Evolutionary conservation across 2,888 invertebrate genomes (phyloP).

Genomic region (Empis stercorea): DNA sequence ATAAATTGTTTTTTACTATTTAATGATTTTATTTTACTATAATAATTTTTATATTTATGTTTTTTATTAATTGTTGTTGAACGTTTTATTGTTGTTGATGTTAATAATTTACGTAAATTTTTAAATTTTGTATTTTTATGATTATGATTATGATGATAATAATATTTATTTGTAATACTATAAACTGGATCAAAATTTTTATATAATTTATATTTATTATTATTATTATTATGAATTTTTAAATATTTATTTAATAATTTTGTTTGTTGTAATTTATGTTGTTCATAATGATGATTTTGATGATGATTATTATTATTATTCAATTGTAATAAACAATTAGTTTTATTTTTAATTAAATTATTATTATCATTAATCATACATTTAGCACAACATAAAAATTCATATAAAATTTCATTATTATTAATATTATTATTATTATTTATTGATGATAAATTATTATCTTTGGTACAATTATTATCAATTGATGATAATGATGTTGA

Average conservation of each 20-base stretch:
- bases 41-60: neutral
- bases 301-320: neutral
- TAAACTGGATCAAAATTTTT: constrained; percentile 25
- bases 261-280: constrained; percentile 11
- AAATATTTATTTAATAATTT: constrained; percentile 23
- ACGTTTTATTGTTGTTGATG: neutral
- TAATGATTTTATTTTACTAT: constrained; percentile 2
- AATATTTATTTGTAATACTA: constrained; percentile 30
- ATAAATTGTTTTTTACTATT: neutral
- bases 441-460: too few species aligned
- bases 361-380: constrained; percentile 28
- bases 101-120: neutral
- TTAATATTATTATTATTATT: neutral
- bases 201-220: neutral
- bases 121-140: constrained; percentile 8
- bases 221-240: too few species aligned
- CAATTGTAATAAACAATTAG: neutral
- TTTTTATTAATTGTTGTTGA: neutral
- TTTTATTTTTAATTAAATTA: neutral
- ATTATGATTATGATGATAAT: constrained; percentile 23
- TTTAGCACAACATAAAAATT: constrained; percentile 36
- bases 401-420: constrained; percentile 30
- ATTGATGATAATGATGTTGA: too few species aligned
- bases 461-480: too few species aligned
- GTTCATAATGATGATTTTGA: constrained; percentile 6